Evolutionary conservation across 1,140 invertebrate species (phyloP), one percentile per base, ranked within the genome.

Genomic region (Dreissena rostriformis): DNA sequence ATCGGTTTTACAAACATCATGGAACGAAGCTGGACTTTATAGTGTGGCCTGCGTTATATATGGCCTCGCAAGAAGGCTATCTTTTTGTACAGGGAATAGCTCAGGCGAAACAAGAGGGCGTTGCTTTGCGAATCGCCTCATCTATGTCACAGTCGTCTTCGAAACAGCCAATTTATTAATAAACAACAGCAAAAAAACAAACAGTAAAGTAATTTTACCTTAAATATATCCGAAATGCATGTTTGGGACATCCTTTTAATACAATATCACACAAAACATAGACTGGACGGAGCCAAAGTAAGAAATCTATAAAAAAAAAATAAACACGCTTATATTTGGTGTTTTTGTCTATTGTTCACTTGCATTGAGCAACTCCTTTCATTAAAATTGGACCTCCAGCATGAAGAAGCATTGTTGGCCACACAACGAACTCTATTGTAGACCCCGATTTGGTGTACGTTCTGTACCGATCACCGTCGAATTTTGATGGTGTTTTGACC

Each of bases 31-130:
- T 83, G 24, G 81, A 83, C 49, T 83, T 14, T 68, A 15, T 75
- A 17, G 73, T 83, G 28, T 76, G 72, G 73, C 81, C 81, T n/a
- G 61, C 73, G 6, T 10, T 83, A 11, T 76, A 28, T 53, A 19
- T 77, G 19, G 24, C 28, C 10, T 51, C 28, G 11, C 28, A 55
- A 24, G 55, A 74, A 55, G 81, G 73, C 7, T 70, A 22, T 70
- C 15, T 83, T 15, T 19, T 83, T 15, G 4, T 55, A 19, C 65
- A 74, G 74, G 80, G 80, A 15, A 51, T 82, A 10, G 72, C 80
- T 17, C 81, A 76, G 53, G 53, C 72, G 11, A 83, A 83, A 76
- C 71, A 82, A 67, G 70, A 82, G 57, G 68, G 71, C 22, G n/a
- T 79, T 17, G 77, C 77, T 28, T 39, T 79, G n/a, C 68, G 77